Base-by-base conservation (phyloP, 1,140 invertebrate species). In the Leptinotarsa undecemlineata region DNA sequence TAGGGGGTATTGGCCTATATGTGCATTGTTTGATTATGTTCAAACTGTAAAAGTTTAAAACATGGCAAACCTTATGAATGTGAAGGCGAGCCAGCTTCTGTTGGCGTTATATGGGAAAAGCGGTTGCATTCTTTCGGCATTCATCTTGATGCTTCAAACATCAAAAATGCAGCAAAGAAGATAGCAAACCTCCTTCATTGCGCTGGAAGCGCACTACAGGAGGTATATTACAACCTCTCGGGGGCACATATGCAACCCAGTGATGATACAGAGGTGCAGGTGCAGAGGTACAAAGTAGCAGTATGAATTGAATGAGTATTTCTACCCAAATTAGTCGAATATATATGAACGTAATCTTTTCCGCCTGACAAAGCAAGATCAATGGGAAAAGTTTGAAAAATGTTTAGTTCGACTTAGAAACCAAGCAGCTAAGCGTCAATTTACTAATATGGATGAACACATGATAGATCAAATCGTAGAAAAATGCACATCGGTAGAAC, bases 391-490 rank as follows among this genome's bases (percentile, higher is more conserved):
- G 1, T 26, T 26, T 26, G 0, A 26, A 26, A 26, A 26, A 26
- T 6, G 5, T 26, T 26, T 26, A 5, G 26, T 26, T 26, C 26
- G 5, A 26, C 26, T 26, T 26, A 6, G 26, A 26, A 26, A 26
- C 26, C 26, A 26, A 26, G 26, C 26, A 26, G 26, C 26, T 26
- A 6, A 6, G 5, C 6, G 5, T 26, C 60, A 80, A 74, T 81
- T 79, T 61, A 64, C 19, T 23, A 33, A 75, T 74, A 11, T 20
- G 5, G 33, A 72, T 61, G 74, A 66, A 64, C 70, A 48, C 20
- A 19, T 62, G 17, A 64, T 71, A 19, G 70, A 69, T 61, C 63
- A 80, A 64, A 71, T 78, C 21, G 64, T 74, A 4, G 48, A 74
- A 61, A 74, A 74, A 74, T 74, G 66, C 23, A 13, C 6, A 15